Evolutionary conservation across 2,888 invertebrate genomes (phyloP).

Genomic region (Spatulosminthurus flaviceps): DNA sequence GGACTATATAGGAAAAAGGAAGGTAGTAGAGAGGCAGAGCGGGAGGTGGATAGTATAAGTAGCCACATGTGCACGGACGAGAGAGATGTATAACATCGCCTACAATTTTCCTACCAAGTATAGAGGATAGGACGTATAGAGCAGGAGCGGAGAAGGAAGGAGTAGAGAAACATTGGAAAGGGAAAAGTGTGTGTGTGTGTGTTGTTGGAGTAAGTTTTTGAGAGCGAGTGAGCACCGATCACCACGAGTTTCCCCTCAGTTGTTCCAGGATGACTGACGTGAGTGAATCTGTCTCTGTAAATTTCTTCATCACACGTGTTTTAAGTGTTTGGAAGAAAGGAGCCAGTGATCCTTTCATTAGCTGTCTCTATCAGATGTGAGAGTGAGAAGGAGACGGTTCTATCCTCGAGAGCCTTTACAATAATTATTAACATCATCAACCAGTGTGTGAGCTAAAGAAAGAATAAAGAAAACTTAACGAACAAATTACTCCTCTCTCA

Average conservation of each 20-base stretch:
- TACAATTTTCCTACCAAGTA: neutral
- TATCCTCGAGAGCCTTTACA: too few species aligned
- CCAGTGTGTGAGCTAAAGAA: too few species aligned
- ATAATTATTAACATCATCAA: too few species aligned
- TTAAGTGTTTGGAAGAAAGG: conserved; percentile 32
- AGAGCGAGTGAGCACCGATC: conserved; percentile 36
- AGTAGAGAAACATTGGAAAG: neutral
- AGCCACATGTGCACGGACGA: too few species aligned
- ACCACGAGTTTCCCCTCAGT: conserved; percentile 42
- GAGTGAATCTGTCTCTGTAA: conserved; percentile 46
- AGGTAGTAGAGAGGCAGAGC: too few species aligned
- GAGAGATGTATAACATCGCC: neutral
- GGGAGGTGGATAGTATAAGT: too few species aligned
- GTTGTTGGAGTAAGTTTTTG: neutral
- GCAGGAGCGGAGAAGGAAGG: neutral
- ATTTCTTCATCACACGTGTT: conserved; percentile 45
- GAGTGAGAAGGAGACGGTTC: neutral
- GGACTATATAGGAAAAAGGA: too few species aligned
- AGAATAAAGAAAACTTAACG: too few species aligned
- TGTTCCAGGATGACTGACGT: conserved; percentile 46
- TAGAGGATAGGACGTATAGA: neutral
- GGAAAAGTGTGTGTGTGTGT: too few species aligned
- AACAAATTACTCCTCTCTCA: too few species aligned
- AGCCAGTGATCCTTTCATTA: conserved; percentile 3
- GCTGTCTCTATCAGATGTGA: neutral